A percentile compares a stretch with the other conserved stretches of the same genome.
Evolutionary conservation across 2,888 invertebrate species (phyloP).

Genomic region (Cancer borealis): DNA sequence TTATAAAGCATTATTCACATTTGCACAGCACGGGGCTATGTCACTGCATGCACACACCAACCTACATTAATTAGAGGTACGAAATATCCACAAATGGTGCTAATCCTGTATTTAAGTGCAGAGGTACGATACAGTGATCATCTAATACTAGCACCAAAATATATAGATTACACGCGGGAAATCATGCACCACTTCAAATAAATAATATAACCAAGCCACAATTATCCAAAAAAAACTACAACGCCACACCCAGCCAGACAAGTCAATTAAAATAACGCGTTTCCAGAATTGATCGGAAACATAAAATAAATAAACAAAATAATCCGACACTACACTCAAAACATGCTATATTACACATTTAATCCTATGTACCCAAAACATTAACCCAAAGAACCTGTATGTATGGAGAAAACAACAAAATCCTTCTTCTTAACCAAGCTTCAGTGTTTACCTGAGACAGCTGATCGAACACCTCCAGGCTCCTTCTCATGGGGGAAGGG

Average conservation of each 20-base stretch:
- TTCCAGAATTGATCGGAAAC: background rate
- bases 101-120: background rate
- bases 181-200: background rate
- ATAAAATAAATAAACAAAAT: background rate
- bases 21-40: no score
- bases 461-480: background rate
- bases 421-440: background rate
- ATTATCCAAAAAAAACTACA: background rate
- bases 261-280: background rate
- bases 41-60: background rate
- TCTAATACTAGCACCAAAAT: background rate
- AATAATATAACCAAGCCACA: background rate
- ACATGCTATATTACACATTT: background rate
- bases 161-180: background rate
- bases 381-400: background rate
- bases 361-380: background rate
- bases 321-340: background rate
- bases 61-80: background rate
- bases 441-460: slow-evolving; percentile 2
- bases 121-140: background rate
- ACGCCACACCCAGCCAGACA: background rate
- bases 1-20: no score
- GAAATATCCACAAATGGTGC: no score
- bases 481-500: no score
- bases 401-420: background rate